Base-by-base conservation (phyloP, 2,113 vertebrate genomes). In the Odocoileus virginianus region DNA sequence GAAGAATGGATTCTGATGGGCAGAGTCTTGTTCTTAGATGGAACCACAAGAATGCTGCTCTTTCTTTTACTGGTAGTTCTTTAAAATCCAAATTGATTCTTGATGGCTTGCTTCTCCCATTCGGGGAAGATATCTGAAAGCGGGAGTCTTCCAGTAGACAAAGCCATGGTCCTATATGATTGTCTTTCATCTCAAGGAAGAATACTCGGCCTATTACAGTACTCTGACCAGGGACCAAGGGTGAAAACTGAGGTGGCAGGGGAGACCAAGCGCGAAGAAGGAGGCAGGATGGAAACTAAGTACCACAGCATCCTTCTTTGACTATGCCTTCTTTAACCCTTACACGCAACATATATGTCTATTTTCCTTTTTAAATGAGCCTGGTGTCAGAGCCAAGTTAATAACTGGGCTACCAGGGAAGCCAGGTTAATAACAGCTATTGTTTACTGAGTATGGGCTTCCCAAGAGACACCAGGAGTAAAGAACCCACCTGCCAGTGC, bases 311-410 rank as follows among this genome's bases (percentile, higher is more conserved):
- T 89, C 19, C 40, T 60, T 64, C 52, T 89, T 64, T 57, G 5
- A 30, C 23, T n/a, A 17, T 11, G 9, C 28, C 19, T 54, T 92
- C 14, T 89, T 84, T 93, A 64, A 60, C 28, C 14, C 30, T 54
- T 55, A 85, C 2, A 36, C 16, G 4, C 10, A 91, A 89, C 12
- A 36, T 4, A 14, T 5, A 13, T 9, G 28, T 60, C 57, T 89
- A 25, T 43, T 86, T 86, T 91, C 36, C 33, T 61, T 93, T 93
- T 55, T 52, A 76, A 86, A 95, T 50, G 14, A 64, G 2, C 25
- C 21, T 43, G 0, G 7, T 71, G 1, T 85, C 58, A 60, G 23
- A 93, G 30, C 89, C n/a, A 95, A 84, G 54, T 94, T 55, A 87
- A 50, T 36, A 90, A 67, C 13, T 40, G 19, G 67, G 11, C 67